Conservation (phyloP, 1,140 invertebrate species). For the Drosophila ambigua region DNA sequence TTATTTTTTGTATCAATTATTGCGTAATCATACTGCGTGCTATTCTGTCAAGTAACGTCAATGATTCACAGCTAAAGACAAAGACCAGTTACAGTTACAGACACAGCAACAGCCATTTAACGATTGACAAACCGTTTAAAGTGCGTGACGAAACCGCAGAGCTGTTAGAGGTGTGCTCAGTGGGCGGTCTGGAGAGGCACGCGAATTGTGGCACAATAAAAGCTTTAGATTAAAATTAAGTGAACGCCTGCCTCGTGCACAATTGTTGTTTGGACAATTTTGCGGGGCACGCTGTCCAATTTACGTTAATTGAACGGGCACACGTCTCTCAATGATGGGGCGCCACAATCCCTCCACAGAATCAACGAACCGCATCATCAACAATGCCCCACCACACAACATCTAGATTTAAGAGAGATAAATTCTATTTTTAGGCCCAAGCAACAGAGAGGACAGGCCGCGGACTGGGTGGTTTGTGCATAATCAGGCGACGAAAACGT, state of each 20-base stretch:
- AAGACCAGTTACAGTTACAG: not conserved
- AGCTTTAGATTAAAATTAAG: constrained; percentile 40
- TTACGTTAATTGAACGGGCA: constrained; percentile 70
- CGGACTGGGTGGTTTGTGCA: constrained; percentile 23
- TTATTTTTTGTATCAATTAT: not conserved
- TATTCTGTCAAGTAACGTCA: not conserved
- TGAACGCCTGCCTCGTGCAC: constrained; percentile 4
- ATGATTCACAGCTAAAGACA: constrained; percentile 25
- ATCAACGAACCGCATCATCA: constrained; percentile 8
- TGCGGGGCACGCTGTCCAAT: constrained; percentile 58
- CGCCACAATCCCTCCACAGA: too few relatives aligned
- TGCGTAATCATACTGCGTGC: constrained; percentile 15
- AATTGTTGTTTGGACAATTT: constrained; percentile 53
- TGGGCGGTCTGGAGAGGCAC: too few relatives aligned
- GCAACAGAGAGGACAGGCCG: not conserved
- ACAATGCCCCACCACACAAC: not conserved
- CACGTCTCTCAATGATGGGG: constrained; percentile 44
- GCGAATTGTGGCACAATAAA: constrained; percentile 29
- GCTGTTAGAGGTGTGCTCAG: not conserved
- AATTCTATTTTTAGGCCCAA: constrained; percentile 31
- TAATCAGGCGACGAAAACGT: constrained; percentile 41
- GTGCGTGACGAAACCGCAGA: constrained; percentile 41
- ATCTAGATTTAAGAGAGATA: not conserved
- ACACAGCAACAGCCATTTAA: constrained; percentile 1
- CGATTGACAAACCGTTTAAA: constrained; percentile 35